These are phyloP conservation scores for Drepana falcataria DNA, from an alignment of 2,888 invertebrate species.

Conservation along the genomic window DNA sequence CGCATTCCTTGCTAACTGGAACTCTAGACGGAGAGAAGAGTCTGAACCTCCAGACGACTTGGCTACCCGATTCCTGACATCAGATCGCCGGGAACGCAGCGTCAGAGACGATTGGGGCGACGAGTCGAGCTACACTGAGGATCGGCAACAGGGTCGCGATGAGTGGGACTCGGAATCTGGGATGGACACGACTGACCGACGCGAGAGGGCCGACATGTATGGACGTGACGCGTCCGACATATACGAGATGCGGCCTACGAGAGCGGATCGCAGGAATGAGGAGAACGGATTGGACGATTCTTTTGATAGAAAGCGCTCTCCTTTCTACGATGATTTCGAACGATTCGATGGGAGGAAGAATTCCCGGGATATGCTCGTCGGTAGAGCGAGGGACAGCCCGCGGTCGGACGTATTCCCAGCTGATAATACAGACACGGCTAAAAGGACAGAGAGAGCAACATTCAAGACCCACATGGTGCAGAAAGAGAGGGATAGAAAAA, in stretches of 20 bases:
- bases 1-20: conserved; percentile 73
- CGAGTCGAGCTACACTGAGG: conserved; percentile 61
- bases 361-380: conserved; percentile 71
- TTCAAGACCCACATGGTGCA: conserved; percentile 86
- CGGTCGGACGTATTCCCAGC: conserved; percentile 61
- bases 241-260: conserved; percentile 64
- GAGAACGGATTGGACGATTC: conserved; percentile 55
- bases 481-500: conserved; percentile 79
- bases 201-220: conserved; percentile 50
- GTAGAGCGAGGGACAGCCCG: conserved; percentile 64
- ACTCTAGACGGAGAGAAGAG: conserved; percentile 62
- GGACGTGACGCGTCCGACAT: conserved; percentile 70
- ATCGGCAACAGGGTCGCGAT: conserved; percentile 52
- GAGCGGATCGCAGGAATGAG: conserved; percentile 55
- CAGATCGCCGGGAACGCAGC: conserved; percentile 56
- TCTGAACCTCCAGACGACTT: conserved; percentile 62
- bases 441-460: conserved; percentile 79
- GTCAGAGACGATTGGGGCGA: conserved; percentile 66
- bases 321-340: conserved; percentile 66
- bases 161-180: conserved; percentile 75
- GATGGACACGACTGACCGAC: conserved; percentile 45
- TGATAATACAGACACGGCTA: conserved; percentile 48
- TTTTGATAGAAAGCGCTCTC: conserved; percentile 60
- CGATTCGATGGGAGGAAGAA: conserved; percentile 71
- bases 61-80: conserved; percentile 63